phyloP scores from a whole-genome alignment of 2,113 vertebrate genomes.

The Piprites chloris region DNA sequence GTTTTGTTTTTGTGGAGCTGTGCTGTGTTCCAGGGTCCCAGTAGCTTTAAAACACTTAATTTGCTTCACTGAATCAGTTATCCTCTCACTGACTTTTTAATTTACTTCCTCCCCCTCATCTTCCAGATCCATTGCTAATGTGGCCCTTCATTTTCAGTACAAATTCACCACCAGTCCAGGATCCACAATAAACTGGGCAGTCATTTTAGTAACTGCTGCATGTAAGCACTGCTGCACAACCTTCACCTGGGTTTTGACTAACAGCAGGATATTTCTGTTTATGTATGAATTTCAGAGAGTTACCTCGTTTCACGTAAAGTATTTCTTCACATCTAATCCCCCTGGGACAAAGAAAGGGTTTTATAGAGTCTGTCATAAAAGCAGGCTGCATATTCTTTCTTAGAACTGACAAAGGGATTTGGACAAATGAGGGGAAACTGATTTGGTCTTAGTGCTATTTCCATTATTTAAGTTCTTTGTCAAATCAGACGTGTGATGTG shows the following conservation, averaged over 20 bases:
- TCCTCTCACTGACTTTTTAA: background rate
- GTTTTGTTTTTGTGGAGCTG: background rate
- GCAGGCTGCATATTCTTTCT: background rate
- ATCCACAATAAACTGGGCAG: background rate
- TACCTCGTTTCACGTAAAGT: background rate
- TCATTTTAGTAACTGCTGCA: background rate
- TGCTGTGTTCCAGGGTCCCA: background rate
- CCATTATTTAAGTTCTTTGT: background rate
- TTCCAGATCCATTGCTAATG: background rate
- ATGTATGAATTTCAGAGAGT: background rate
- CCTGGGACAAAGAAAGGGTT: background rate
- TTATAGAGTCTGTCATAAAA: background rate
- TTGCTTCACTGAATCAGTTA: background rate
- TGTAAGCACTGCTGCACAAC: background rate
- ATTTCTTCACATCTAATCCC: background rate
- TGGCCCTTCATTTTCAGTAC: background rate
- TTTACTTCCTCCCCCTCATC: background rate
- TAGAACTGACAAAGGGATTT: background rate
- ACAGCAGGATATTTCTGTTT: background rate
- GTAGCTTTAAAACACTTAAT: background rate
- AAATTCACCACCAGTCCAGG: background rate
- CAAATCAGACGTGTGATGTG: background rate
- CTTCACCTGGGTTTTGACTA: background rate
- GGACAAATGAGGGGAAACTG: background rate
- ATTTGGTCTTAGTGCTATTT: background rate